Base-by-base conservation (phyloP, 1,140 invertebrate species). In the Sarcophaga bullata region DNA sequence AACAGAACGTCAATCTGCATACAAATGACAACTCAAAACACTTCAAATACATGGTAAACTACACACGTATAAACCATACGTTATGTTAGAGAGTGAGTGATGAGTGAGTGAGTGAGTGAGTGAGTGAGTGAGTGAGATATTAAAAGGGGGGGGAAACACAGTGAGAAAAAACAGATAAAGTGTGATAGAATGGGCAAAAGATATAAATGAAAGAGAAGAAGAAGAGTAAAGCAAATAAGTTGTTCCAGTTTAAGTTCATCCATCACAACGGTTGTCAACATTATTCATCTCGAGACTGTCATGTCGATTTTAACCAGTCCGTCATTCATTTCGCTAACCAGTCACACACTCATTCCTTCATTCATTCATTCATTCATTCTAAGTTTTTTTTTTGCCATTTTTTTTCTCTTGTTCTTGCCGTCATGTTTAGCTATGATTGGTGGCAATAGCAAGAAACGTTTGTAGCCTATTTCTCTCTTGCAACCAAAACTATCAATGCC, bases 161-260 rank as follows among this genome's bases (percentile, higher is more conserved):
- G 25, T n/a, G 4, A 17, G 19, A 58, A 3, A 58, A 58, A 13
- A 15, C 0, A 68, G 19, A 68, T 19, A 9, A 9, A 25, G 62
- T 25, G 19, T 3, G 54, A 13, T 58, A 13, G 54, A 58, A 58
- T 4, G 54, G n/a, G 13, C 54, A 58, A n/a, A 4, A 58, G 54
- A 13, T 15, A 13, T 15, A n/a, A 58, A 58, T 37, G 25, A 37
- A 37, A 2, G 25, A 37, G 25, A 37, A 58, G n/a, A 58, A 37
- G 25, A 37, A 58, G n/a, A 58, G 5, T 68, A 8, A 68, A 68
- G 19, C 62, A 68, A 68, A 68, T 68, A 68, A 19, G 8, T 68
- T 68, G 62, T 68, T 68, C 62, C 62, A 68, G 62, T 68, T 68
- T 68, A 68, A 19, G 62, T 68, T 68, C 62, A 68, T 68, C 62